Percentiles rank a stretch among this genome's conserved stretches.
phyloP scores from a whole-genome alignment of 2,797 vertebrate species.

The Tenualosa ilisha region DNA sequence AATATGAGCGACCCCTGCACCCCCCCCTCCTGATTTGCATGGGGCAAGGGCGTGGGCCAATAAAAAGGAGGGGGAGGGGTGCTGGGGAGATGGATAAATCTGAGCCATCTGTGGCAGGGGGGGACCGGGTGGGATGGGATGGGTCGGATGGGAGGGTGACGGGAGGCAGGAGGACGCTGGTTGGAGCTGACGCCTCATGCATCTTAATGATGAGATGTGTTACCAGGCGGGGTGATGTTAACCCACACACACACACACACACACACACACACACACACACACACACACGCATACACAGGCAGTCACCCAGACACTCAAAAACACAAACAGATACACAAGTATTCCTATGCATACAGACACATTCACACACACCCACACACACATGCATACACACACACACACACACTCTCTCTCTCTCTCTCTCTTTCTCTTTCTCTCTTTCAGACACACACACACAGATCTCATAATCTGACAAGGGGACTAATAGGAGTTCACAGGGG shows the following conservation, averaged over 20 bases:
- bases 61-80: conserved; percentile 77
- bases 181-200: conserved; percentile 68
- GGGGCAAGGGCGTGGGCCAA: conserved; percentile 75
- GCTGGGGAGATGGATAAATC: conserved; percentile 82
- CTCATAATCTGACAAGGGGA: background rate
- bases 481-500: conserved; percentile 23
- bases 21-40: conserved; percentile 82
- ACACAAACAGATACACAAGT: background rate
- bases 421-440: too few species aligned
- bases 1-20: conserved; percentile 65
- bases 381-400: background rate
- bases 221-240: conserved; percentile 63
- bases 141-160: background rate
- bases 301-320: background rate
- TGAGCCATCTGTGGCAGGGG: conserved; percentile 86
- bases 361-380: background rate
- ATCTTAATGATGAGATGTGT: conserved; percentile 80
- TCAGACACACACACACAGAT: background rate
- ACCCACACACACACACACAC: background rate
- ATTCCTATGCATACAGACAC: background rate
- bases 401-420: background rate
- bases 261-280: too few species aligned
- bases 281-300: background rate
- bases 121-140: conserved; percentile 16
- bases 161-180: conserved; percentile 72